Conservation (phyloP, 2,888 invertebrate genomes). For the Tetranychus piercei region DNA sequence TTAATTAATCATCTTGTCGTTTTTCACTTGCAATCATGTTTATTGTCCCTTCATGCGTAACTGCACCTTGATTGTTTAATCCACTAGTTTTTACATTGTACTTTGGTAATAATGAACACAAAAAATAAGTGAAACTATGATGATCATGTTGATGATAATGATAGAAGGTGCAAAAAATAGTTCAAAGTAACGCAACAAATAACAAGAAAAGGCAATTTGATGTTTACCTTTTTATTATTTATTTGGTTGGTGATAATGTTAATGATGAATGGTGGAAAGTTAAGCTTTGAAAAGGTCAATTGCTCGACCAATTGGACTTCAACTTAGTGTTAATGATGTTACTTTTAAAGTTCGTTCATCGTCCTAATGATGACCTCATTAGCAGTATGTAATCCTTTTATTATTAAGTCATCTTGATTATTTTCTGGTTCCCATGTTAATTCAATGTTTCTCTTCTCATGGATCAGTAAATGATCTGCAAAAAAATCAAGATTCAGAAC, state of each 20-base stretch:
- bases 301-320: background rate
- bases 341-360: background rate
- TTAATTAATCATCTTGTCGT: background rate
- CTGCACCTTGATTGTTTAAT: background rate
- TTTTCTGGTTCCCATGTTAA: background rate
- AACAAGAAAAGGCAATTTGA: background rate
- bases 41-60: background rate
- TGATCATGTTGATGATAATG: background rate
- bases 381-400: background rate
- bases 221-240: background rate
- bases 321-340: background rate
- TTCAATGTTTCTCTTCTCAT: background rate
- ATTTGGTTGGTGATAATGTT: background rate
- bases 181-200: background rate
- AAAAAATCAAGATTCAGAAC: too few relatives aligned
- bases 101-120: background rate
- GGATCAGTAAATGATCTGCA: too few relatives aligned
- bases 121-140: background rate
- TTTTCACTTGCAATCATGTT: background rate
- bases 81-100: background rate
- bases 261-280: background rate
- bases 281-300: background rate
- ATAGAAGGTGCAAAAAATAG: background rate
- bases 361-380: background rate
- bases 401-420: background rate